These are phyloP conservation scores for Beroe forskalii DNA, from an alignment of 37 sponge, comb jelly and placozoan genomes.

Conservation along the genomic window DNA sequence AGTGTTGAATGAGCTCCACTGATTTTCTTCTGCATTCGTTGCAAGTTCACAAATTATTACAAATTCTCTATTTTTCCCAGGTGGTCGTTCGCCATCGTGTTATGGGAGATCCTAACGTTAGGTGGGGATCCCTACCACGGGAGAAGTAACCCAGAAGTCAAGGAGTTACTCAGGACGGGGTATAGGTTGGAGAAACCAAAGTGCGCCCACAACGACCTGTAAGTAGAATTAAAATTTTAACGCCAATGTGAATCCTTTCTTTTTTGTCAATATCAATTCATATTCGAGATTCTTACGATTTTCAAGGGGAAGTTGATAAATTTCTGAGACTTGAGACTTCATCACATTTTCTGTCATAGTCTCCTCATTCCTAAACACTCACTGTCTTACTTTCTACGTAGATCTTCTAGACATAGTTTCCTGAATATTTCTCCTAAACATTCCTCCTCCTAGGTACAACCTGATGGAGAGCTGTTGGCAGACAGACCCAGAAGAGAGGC, in stretches of 20 bases:
- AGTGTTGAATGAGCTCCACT: no score
- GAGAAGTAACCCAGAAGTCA: neutral
- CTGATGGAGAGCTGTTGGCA: conserved; percentile 27
- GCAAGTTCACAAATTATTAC: no score
- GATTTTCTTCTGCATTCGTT: no score
- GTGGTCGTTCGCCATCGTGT: conserved; percentile 32
- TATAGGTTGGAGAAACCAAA: conserved; percentile 14
- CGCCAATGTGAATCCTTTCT: neutral
- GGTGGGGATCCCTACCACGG: conserved; percentile 40
- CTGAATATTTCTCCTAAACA: neutral
- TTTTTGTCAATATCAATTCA: no score
- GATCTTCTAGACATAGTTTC: neutral
- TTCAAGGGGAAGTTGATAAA: no score
- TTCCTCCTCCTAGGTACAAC: neutral
- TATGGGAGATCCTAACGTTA: conserved; percentile 56
- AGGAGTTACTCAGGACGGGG: neutral
- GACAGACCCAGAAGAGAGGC: neutral
- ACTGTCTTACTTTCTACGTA: neutral
- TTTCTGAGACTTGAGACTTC: no score
- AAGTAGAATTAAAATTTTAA: neutral
- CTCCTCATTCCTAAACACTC: no score
- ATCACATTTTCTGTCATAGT: no score
- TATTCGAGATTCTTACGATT: no score
- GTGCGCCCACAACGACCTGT: neutral
- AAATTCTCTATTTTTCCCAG: neutral